A percentile compares a stretch with the other conserved stretches of the same genome.
Conservation (phyloP, 2,797 vertebrate species). For the Mormyrops boulengeri region DNA sequence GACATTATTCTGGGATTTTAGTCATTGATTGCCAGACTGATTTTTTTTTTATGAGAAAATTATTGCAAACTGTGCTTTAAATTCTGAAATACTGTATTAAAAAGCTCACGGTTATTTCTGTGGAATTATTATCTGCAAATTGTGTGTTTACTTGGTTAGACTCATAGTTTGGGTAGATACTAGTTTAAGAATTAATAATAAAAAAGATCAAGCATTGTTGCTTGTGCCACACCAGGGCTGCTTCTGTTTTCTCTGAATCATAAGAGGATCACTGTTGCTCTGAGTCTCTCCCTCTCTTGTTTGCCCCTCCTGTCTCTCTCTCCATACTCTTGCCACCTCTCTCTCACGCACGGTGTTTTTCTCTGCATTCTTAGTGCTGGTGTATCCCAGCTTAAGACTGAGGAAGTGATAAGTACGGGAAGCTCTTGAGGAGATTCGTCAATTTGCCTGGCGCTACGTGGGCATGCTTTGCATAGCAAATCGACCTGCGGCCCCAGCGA, state of each 20-base stretch:
- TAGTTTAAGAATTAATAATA: neutral
- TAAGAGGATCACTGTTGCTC: conserved; percentile 9
- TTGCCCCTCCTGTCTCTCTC: neutral
- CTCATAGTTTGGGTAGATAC: neutral
- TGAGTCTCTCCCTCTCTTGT: neutral
- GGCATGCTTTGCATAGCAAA: conserved; percentile 32
- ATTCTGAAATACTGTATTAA: neutral
- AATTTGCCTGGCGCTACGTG: conserved; percentile 22
- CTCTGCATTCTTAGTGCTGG: conserved; percentile 17
- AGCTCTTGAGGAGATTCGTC: conserved; percentile 23
- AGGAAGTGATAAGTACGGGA: neutral
- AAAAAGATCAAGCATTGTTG: neutral
- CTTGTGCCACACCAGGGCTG: neutral
- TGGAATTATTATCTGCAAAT: neutral
- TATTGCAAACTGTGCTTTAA: neutral
- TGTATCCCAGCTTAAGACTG: neutral
- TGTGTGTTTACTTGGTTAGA: neutral
- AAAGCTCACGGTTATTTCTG: neutral
- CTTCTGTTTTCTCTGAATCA: neutral
- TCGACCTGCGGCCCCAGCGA: conserved; percentile 8
- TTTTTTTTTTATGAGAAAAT: neutral
- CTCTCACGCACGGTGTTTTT: conserved; percentile 6
- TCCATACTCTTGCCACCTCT: neutral
- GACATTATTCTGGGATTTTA: neutral
- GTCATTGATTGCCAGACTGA: neutral